A percentile compares a stretch with the other conserved stretches of the same genome.
These are phyloP conservation scores for Spinibarbus caldwelli DNA, from an alignment of 2,797 vertebrate species.

Conservation along the genomic window DNA sequence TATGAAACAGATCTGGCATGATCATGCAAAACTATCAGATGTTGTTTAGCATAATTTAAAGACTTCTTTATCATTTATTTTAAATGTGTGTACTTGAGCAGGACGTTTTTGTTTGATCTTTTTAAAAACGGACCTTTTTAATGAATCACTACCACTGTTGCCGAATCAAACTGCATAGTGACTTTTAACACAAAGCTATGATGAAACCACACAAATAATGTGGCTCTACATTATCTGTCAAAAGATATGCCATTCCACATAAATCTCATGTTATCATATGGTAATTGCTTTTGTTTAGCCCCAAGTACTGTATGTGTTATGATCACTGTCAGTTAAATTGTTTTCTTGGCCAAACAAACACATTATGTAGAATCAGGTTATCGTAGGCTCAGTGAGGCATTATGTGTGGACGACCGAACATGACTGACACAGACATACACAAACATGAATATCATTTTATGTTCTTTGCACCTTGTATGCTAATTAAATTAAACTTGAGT, in stretches of 20 bases:
- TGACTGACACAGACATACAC: slow-evolving; percentile 60
- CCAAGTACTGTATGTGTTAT: slow-evolving; percentile 33
- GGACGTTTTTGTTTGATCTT: background rate
- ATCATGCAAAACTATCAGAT: slow-evolving; percentile 20
- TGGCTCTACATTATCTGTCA: slow-evolving; percentile 13
- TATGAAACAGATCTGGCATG: slow-evolving; percentile 32
- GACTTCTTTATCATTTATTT: slow-evolving; percentile 32
- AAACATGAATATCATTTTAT: slow-evolving; percentile 59
- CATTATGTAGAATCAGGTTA: slow-evolving; percentile 28
- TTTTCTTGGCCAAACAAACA: slow-evolving; percentile 29
- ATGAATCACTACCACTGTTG: slow-evolving; percentile 8
- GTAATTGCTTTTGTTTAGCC: slow-evolving; percentile 29
- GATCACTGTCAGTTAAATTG: slow-evolving; percentile 16
- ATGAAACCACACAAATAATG: slow-evolving; percentile 34
- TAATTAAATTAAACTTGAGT: slow-evolving; percentile 74
- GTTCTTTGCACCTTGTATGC: slow-evolving; percentile 70
- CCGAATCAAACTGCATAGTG: slow-evolving; percentile 3
- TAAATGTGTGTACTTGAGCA: slow-evolving; percentile 11
- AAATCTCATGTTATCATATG: slow-evolving; percentile 24
- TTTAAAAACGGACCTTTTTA: slow-evolving; percentile 8
- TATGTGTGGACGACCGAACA: slow-evolving; percentile 32
- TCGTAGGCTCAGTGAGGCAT: slow-evolving; percentile 28
- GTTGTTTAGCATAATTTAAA: slow-evolving; percentile 20
- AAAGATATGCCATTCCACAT: slow-evolving; percentile 11
- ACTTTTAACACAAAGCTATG: slow-evolving; percentile 29